These are phyloP conservation scores for Psilopsiagon aymara DNA, from an alignment of 2,113 vertebrate species.

Conservation along the genomic window DNA sequence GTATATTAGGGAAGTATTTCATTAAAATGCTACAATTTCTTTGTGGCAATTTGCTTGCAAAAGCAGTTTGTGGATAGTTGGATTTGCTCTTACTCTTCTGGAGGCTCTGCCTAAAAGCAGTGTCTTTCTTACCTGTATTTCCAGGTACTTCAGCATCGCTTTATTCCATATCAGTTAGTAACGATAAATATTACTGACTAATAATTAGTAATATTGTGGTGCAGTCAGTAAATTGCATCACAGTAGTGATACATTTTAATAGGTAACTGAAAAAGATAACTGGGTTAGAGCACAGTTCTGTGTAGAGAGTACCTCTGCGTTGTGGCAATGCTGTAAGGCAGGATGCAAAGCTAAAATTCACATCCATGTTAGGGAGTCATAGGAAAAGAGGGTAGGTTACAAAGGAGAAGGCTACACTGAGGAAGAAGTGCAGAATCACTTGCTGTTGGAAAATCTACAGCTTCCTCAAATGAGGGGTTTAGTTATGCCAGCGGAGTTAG, in stretches of 20 bases:
- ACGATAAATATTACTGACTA: not conserved
- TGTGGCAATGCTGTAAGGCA: not conserved
- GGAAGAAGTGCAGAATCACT: not conserved
- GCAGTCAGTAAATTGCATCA: not conserved
- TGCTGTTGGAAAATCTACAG: not conserved
- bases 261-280: not conserved
- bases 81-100: not conserved
- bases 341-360: not conserved
- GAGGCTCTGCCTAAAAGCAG: not conserved
- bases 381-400: not conserved
- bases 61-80: not conserved
- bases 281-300: not conserved
- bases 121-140: not conserved
- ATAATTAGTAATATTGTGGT: not conserved
- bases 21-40: not conserved
- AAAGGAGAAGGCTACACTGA: not conserved
- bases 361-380: fast-evolving
- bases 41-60: not conserved
- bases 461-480: not conserved
- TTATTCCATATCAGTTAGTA: not conserved
- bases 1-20: not conserved
- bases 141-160: not conserved
- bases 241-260: not conserved
- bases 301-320: not conserved
- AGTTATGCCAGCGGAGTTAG: not conserved